Base-by-base conservation (phyloP, 2,888 invertebrate genomes). In the Mesorhabditis sp. region DNA sequence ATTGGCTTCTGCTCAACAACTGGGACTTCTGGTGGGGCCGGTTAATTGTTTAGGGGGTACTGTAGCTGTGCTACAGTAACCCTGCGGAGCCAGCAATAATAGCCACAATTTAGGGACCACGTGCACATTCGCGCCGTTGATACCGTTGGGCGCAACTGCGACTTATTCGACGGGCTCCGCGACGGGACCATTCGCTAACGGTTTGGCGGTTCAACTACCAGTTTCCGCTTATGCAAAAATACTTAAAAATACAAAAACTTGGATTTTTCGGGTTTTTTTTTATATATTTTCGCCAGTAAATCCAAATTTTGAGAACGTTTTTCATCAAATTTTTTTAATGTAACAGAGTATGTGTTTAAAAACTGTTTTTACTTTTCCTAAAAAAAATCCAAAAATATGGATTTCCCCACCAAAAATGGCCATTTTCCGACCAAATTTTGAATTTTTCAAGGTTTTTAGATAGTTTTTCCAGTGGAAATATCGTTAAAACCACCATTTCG, bases 51-150 rank as follows among this genome's bases (percentile, higher is more conserved):
- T 13, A 50, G 58, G 7, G n/a, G n/a, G 58, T 50, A 50, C 7
- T 50, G 58, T 13, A 50, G 7, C n/a, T 50, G 58, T 50, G 58
- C 7, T 50, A 13, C n/a, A 28, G 58, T 13, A 50, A 50, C 7
- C 58, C 7, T 10, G 50, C 50, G 2, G 58, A 50, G 28, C 2
- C 28, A 28, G 28, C 28, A 28, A 28, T 28, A 28, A 28, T 28
- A 28, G 28, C 28, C 28, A 28, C 28, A 28, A 50, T 50, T 50
- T n/a, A 50, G 58, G 58, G 7, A 50, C 58, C 58, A 50, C 58
- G 58, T 76, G 76, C 50, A 67, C 69, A n/a, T 67, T 70, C 3
- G 69, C 76, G 4, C 76, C 76, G 7, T 41, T 67, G 45, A 70
- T 68, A 10, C 72, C 76, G 7, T 50, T 69, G 13, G 74, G 76